Evolutionary conservation across 2,888 invertebrate species (phyloP).

Genomic region (Gasteruption jaculator): DNA sequence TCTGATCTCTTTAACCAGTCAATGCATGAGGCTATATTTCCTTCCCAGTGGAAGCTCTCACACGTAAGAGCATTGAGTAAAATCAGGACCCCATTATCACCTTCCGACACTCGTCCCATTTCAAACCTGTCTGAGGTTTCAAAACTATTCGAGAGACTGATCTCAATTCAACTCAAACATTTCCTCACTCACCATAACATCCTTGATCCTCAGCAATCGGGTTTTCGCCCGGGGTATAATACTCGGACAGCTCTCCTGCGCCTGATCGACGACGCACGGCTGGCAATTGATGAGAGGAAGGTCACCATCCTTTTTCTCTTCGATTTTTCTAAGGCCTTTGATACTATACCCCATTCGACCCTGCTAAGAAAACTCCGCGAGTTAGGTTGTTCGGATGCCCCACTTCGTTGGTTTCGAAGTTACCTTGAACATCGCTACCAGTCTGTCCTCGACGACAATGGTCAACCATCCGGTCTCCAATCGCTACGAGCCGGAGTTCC

Average conservation of each 20-base stretch:
- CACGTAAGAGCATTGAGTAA: not conserved
- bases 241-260: not conserved
- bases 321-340: not conserved
- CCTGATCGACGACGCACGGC: not conserved
- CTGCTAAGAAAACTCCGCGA: not conserved
- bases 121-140: not conserved
- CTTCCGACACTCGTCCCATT: not conserved
- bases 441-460: not conserved
- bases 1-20: not conserved
- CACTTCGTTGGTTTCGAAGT: not conserved
- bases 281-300: not conserved
- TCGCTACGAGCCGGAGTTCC: not conserved
- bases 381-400: not conserved
- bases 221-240: not conserved
- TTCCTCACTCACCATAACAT: conserved; percentile 1
- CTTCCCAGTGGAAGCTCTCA: not conserved
- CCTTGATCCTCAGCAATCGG: not conserved
- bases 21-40: not conserved
- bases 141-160: not conserved
- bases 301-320: not conserved
- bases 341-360: not conserved
- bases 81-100: not conserved
- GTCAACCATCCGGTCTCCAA: too few species aligned
- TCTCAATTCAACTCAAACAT: too few species aligned
- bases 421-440: not conserved